Evolutionary conservation across 2,797 vertebrate genomes (phyloP).

Genomic region (Carapus acus): DNA sequence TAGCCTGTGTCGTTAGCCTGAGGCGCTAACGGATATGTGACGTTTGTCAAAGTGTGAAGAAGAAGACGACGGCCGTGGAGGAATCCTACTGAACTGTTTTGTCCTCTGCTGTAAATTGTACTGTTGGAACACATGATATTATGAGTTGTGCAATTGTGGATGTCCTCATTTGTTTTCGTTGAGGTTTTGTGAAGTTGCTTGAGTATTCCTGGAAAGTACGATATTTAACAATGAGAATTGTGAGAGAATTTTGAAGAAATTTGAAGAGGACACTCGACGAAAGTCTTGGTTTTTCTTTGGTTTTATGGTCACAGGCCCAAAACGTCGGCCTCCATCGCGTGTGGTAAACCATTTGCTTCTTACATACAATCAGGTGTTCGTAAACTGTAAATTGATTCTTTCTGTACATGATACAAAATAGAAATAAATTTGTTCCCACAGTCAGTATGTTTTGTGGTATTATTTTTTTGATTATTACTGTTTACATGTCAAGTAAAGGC

Average conservation of each 20-base stretch:
- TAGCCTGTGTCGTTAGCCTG: constrained; percentile 45
- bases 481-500: no score
- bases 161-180: constrained; percentile 44
- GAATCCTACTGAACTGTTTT: constrained; percentile 36
- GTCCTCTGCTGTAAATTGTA: constrained; percentile 60
- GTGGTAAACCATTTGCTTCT: constrained; percentile 50
- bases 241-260: constrained; percentile 21
- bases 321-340: constrained; percentile 52
- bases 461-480: constrained; percentile 9
- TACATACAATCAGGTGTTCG: constrained; percentile 62
- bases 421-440: constrained; percentile 69
- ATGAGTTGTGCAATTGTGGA: constrained; percentile 61
- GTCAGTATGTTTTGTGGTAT: constrained; percentile 17
- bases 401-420: constrained; percentile 67
- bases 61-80: constrained; percentile 17
- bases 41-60: constrained; percentile 42
- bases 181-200: constrained; percentile 46
- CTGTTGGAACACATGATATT: constrained; percentile 34
- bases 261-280: no score
- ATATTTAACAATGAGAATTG: constrained; percentile 6
- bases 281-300: no score
- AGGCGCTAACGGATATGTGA: constrained; percentile 47
- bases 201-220: constrained; percentile 20
- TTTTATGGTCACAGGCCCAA: constrained; percentile 20
- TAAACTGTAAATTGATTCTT: constrained; percentile 67